phyloP scores from a whole-genome alignment of 2,113 vertebrate species.

The Alectura lathami region DNA sequence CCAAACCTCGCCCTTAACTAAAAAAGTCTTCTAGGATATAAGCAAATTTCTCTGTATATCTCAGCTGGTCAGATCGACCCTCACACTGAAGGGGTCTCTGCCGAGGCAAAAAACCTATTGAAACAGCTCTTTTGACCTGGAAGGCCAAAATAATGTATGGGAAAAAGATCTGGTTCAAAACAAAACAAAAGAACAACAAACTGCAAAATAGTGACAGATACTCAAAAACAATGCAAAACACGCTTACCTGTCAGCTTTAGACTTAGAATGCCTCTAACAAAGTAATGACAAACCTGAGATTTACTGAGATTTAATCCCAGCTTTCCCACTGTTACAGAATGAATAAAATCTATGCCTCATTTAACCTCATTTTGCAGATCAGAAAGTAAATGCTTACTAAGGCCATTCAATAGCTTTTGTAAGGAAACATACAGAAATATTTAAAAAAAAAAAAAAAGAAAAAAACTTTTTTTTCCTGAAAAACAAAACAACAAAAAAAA shows the following conservation, averaged over 20 bases:
- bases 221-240: background rate
- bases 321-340: background rate
- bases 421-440: background rate
- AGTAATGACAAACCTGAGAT: background rate
- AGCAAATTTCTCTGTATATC: background rate
- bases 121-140: background rate
- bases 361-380: background rate
- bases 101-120: background rate
- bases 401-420: background rate
- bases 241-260: background rate
- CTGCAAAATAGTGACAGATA: background rate
- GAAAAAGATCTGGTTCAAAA: background rate
- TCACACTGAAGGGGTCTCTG: background rate
- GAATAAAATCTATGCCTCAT: background rate
- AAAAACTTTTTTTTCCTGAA: background rate
- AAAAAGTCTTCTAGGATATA: background rate
- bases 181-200: background rate
- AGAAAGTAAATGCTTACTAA: background rate
- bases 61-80: background rate
- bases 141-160: background rate
- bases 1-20: background rate
- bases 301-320: background rate
- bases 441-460: too few relatives aligned
- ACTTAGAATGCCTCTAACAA: background rate
- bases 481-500: too few relatives aligned